Evolutionary conservation across 1,140 invertebrate genomes (phyloP).

Genomic region (Halotydeus destructor): DNA sequence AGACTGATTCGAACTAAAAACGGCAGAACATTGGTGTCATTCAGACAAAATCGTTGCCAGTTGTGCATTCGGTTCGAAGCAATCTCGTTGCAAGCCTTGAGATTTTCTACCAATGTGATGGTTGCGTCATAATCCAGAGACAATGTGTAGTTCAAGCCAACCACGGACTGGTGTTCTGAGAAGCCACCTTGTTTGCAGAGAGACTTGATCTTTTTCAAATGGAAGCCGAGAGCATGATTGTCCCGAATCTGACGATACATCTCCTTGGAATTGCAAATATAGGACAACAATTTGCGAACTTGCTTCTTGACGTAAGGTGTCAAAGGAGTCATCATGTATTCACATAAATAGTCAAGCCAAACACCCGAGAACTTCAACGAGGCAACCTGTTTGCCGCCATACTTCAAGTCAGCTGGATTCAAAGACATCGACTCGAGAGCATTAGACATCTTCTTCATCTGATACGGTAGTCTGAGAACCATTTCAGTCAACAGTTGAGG

Average conservation of each 20-base stretch:
- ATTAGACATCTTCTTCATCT: conserved; percentile 43
- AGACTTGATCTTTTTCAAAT: conserved; percentile 28
- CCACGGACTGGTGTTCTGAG: conserved; percentile 19
- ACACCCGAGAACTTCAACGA: conserved; percentile 32
- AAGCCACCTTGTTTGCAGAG: conserved; percentile 37
- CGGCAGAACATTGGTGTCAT: conserved; percentile 41
- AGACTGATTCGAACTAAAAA: conserved; percentile 58
- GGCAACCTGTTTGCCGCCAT: conserved; percentile 11
- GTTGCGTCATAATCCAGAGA: conserved; percentile 63
- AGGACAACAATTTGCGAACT: conserved; percentile 61
- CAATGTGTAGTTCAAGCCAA: conserved; percentile 22
- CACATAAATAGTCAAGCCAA: conserved; percentile 65
- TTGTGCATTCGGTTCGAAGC: conserved; percentile 71
- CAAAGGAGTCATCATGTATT: conserved; percentile 76
- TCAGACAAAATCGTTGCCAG: conserved; percentile 78
- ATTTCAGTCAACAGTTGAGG: conserved; percentile 83
- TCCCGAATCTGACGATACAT: conserved; percentile 70
- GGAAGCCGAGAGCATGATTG: conserved; percentile 45
- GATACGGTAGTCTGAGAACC: conserved; percentile 75
- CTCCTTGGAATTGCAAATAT: conserved; percentile 72
- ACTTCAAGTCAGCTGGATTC: too few relatives aligned
- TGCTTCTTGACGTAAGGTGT: conserved; percentile 39
- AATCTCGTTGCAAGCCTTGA: conserved; percentile 82
- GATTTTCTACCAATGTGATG: conserved; percentile 76
- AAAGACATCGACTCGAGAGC: not conserved